phyloP scores from a whole-genome alignment of 2,797 vertebrate species.

The Acanthurus lineatus region DNA sequence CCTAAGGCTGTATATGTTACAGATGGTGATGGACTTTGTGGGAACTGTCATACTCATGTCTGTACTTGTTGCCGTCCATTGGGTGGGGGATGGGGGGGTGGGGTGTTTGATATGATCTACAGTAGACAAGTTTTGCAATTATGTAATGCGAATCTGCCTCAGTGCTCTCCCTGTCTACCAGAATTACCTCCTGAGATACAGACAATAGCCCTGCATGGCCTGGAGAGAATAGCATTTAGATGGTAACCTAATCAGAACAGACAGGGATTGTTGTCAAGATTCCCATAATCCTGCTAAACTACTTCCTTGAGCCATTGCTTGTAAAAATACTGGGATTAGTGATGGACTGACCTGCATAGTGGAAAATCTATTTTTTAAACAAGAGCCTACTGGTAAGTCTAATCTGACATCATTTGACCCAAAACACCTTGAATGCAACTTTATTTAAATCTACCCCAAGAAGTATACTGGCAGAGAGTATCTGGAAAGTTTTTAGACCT shows the following conservation, averaged over 20 bases:
- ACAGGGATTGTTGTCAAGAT: conserved; percentile 38
- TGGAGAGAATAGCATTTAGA: conserved; percentile 59
- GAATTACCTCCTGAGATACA: conserved; percentile 31
- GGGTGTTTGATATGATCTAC: conserved; percentile 32
- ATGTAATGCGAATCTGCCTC: conserved; percentile 54
- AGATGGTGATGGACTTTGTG: neutral
- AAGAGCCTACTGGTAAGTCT: neutral
- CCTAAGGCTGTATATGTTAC: neutral
- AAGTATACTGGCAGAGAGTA: neutral
- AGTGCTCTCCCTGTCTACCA: conserved; percentile 13
- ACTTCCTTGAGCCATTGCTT: neutral
- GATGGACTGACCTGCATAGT: neutral
- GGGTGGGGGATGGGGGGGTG: no score
- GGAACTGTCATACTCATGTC: neutral
- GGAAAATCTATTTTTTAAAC: neutral
- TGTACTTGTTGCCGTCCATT: conserved; percentile 5
- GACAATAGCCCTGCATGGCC: conserved; percentile 67
- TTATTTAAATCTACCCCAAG: neutral
- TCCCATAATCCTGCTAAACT: conserved; percentile 33
- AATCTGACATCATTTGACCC: neutral
- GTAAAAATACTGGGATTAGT: conserved; percentile 24
- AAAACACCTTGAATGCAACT: neutral
- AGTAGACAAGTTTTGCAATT: conserved; percentile 33
- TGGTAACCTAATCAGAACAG: conserved; percentile 69
- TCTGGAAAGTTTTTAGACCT: neutral